These are phyloP conservation scores for Hydractinia echinata DNA, from an alignment of 30 jellyfish, hydroid and myxozoan genomes.

Conservation along the genomic window DNA sequence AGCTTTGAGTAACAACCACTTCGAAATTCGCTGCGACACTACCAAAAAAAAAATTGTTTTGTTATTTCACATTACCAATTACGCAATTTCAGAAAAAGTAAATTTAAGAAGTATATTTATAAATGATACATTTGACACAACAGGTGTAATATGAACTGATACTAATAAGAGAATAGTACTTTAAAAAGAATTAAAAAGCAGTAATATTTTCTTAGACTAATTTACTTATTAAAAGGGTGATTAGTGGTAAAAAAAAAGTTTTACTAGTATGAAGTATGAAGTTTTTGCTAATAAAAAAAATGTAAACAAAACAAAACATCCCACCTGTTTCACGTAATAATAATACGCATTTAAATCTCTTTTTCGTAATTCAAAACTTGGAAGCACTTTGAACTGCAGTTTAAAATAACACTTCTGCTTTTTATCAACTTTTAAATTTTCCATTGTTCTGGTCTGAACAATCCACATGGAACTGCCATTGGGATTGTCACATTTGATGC, in stretches of 20 bases:
- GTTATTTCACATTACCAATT: no score
- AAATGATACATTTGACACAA: no score
- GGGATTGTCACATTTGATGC: conserved; percentile 21
- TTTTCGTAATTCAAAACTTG: conserved; percentile 10
- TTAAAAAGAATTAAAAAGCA: no score
- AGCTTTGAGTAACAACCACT: conserved; percentile 21
- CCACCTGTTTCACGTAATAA: conserved; percentile 31
- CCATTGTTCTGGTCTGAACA: conserved; percentile 19
- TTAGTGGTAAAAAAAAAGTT: no score
- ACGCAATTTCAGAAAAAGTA: no score
- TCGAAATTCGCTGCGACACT: conserved; percentile 33
- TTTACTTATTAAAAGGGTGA: no score
- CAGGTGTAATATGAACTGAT: no score
- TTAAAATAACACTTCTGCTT: background rate
- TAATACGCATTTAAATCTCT: conserved; percentile 31
- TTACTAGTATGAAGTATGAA: no score
- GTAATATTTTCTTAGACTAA: no score
- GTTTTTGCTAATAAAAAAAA: no score
- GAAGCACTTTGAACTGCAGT: conserved; percentile 34
- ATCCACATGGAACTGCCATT: conserved; percentile 25
- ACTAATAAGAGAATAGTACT: no score
- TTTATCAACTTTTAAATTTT: conserved; percentile 2
- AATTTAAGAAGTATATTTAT: no score
- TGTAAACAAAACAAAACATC: background rate
- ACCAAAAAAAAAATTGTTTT: background rate